A percentile compares a stretch with the other conserved stretches of the same genome.
phyloP scores from a whole-genome alignment of 2,113 vertebrate genomes.

The Sialia sialis region DNA sequence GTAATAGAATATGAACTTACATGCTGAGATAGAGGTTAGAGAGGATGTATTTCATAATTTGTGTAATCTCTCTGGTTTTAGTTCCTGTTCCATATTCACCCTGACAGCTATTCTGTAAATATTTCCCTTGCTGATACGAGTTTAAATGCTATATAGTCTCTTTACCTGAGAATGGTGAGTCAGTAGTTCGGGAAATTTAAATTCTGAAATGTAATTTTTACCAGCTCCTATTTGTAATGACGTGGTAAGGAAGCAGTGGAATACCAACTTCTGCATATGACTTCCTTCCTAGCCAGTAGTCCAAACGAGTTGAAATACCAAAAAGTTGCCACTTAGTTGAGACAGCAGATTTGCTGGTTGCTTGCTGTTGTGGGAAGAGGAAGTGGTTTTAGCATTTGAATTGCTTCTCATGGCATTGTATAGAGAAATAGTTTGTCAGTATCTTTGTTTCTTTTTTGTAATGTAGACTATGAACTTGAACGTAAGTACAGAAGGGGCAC shows the following conservation, averaged over 20 bases:
- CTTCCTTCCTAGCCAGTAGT: background rate
- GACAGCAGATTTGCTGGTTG: background rate
- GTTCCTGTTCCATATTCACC: conserved; percentile 9
- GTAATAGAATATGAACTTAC: background rate
- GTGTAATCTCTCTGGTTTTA: background rate
- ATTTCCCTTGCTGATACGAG: background rate
- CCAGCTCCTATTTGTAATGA: background rate
- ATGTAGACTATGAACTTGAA: background rate
- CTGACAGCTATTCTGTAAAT: background rate
- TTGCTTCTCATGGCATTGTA: background rate
- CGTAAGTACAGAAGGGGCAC: background rate
- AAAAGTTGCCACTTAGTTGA: background rate
- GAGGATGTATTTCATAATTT: background rate
- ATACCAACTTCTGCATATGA: background rate
- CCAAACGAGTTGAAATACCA: background rate
- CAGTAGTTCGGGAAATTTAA: background rate
- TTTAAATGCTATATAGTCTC: background rate
- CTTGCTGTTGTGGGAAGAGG: background rate
- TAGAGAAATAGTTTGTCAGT: background rate
- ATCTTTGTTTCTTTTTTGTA: background rate
- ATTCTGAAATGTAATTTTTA: background rate
- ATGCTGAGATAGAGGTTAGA: background rate
- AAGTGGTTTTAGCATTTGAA: background rate
- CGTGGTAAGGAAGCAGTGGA: background rate
- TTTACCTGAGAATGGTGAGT: background rate